Percentiles rank a stretch among this genome's conserved stretches.
phyloP scores from a whole-genome alignment of 2,113 vertebrate species.

The Pangasianodon hypophthalmus region DNA sequence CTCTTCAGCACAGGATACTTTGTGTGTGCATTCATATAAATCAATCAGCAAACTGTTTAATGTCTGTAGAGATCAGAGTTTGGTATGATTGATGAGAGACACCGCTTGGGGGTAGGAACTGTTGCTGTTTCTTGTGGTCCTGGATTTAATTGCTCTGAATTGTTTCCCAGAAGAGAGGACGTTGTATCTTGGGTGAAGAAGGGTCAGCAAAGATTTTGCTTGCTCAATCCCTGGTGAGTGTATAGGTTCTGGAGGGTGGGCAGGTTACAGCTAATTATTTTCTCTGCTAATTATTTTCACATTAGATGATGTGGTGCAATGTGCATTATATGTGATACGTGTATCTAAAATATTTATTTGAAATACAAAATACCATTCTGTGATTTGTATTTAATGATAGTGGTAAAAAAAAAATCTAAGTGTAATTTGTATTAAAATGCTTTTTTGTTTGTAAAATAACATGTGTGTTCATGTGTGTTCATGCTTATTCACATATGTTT shows the following conservation, averaged over 20 bases:
- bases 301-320: neutral
- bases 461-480: neutral
- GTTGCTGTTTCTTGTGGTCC: neutral
- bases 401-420: neutral
- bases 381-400: neutral
- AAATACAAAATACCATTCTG: neutral
- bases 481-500: neutral
- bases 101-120: neutral
- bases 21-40: neutral
- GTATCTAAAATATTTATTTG: neutral
- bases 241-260: neutral
- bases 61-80: neutral
- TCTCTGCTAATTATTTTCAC: neutral
- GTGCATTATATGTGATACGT: neutral
- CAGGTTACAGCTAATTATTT: neutral
- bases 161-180: neutral
- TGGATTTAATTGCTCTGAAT: conserved; percentile 7
- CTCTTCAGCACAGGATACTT: neutral
- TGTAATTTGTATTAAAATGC: neutral
- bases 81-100: no score
- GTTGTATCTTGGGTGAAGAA: neutral
- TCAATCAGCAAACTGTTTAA: neutral
- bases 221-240: neutral
- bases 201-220: neutral
- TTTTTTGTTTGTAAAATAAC: neutral